Evolutionary conservation across 1,140 invertebrate species (phyloP).

Genomic region (Zaprionus ornatus): DNA sequence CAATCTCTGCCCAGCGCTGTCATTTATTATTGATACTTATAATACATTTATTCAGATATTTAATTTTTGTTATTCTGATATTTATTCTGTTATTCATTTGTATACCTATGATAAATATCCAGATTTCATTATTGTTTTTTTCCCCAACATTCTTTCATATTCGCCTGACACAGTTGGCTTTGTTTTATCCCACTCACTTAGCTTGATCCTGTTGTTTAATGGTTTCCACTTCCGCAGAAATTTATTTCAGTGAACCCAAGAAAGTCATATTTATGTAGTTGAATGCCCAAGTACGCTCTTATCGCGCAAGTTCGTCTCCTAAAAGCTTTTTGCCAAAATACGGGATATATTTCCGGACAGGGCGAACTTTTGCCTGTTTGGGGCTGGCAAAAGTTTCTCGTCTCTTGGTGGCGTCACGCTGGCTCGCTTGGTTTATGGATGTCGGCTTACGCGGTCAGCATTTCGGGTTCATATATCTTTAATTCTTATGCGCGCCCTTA

Average conservation of each 20-base stretch:
- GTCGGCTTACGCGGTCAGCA: constrained; percentile 26
- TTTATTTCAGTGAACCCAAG: constrained; percentile 29
- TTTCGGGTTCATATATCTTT: constrained; percentile 72
- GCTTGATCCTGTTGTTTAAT: constrained; percentile 67
- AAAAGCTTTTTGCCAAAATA: constrained; percentile 44
- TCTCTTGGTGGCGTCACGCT: constrained; percentile 70
- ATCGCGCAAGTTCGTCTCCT: constrained; percentile 51
- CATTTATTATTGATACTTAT: constrained; percentile 1
- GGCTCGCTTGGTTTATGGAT: constrained; percentile 59
- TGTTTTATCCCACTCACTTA: constrained; percentile 46
- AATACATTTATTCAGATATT: not conserved
- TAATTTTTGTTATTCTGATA: not conserved
- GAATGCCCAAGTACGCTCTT: constrained; percentile 20
- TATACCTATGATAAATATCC: constrained; percentile 20
- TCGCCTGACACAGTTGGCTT: not conserved
- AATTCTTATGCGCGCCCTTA: constrained; percentile 62
- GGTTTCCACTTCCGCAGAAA: constrained; percentile 48
- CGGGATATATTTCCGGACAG: not conserved
- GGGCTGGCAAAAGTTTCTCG: constrained; percentile 35
- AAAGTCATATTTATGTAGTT: constrained; percentile 62
- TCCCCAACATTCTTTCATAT: not conserved
- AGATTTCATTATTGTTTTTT: constrained; percentile 7
- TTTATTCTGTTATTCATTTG: not conserved
- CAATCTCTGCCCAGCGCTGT: not conserved
- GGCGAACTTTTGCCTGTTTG: not conserved